Evolutionary conservation across 2,888 invertebrate genomes (phyloP).

Genomic region (Ectemnius cavifrons): DNA sequence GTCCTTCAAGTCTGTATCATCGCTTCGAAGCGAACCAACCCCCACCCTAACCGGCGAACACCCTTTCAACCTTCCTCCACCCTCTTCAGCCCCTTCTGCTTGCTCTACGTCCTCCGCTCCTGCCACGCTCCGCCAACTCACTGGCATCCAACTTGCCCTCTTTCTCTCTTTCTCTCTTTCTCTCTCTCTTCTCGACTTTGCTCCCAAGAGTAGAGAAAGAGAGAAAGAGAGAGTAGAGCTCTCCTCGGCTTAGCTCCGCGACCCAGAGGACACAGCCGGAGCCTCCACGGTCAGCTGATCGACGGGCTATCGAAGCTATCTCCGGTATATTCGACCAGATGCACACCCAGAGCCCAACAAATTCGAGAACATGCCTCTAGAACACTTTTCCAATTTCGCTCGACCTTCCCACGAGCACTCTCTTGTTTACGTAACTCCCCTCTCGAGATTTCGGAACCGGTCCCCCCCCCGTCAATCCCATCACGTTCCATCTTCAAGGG

Average conservation of each 20-base stretch:
- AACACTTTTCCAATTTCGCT: neutral
- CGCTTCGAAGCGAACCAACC: neutral
- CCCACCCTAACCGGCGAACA: neutral
- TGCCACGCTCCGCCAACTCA: neutral
- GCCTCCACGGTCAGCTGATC: conserved; percentile 7
- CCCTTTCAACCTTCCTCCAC: conserved; percentile 3
- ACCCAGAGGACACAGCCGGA: no score
- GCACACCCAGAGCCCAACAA: neutral
- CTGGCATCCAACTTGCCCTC: neutral
- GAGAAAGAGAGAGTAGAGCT: neutral
- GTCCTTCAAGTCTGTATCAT: neutral
- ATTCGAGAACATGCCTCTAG: neutral
- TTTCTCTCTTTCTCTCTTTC: neutral
- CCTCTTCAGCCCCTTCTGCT: neutral
- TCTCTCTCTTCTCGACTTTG: neutral
- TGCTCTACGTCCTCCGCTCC: neutral
- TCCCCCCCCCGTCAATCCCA: neutral
- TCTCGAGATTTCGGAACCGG: neutral
- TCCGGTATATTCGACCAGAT: neutral
- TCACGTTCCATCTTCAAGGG: neutral
- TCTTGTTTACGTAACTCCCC: neutral
- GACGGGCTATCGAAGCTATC: neutral
- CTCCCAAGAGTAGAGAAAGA: neutral
- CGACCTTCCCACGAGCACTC: neutral
- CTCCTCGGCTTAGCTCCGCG: neutral